A percentile compares a stretch with the other conserved stretches of the same genome.
Evolutionary conservation across 2,797 vertebrate species (phyloP).

Genomic region (Peromyscus nudipes): DNA sequence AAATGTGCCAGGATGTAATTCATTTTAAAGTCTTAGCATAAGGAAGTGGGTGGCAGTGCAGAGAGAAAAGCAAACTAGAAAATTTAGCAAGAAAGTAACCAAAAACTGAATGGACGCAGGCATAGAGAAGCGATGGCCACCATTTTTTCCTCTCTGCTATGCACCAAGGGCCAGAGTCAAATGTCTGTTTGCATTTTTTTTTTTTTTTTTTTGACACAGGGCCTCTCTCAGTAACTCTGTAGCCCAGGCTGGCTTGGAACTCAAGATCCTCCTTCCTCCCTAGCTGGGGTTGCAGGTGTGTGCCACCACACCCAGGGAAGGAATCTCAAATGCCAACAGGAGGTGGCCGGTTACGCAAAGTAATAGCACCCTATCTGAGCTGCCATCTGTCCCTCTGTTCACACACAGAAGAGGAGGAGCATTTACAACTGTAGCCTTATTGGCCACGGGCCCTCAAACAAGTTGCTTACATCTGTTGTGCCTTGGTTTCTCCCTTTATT

Average conservation of each 20-base stretch:
- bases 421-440: neutral
- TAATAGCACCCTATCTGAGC: neutral
- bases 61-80: conserved; percentile 50
- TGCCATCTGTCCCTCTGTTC: neutral
- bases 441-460: neutral
- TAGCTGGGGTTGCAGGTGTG: neutral
- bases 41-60: conserved; percentile 71
- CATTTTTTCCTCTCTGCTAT: neutral
- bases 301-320: neutral
- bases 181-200: neutral
- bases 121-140: neutral
- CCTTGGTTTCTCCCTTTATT: conserved; percentile 9
- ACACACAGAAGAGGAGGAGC: neutral
- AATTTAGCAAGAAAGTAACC: conserved; percentile 35
- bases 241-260: neutral
- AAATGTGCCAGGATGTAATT: conserved; percentile 55
- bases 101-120: neutral
- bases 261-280: too few relatives aligned
- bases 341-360: neutral
- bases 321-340: neutral
- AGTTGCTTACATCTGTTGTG: conserved; percentile 15
- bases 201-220: neutral
- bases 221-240: neutral
- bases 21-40: conserved; percentile 62
- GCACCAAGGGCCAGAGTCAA: neutral